phyloP scores from a whole-genome alignment of 2,797 vertebrate genomes.

The Ptychadena robeensis region DNA sequence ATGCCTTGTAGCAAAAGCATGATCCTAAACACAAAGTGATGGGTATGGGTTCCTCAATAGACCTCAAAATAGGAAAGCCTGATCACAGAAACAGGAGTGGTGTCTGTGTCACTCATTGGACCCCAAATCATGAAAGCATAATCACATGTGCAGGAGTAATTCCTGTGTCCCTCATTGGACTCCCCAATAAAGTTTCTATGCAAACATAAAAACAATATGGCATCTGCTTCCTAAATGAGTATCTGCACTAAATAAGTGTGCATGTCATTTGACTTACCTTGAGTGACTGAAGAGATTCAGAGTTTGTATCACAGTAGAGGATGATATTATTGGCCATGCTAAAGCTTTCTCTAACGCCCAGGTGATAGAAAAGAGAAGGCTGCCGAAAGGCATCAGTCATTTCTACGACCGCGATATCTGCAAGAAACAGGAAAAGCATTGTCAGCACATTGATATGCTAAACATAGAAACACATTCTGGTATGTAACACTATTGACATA shows the following conservation, averaged over 20 bases:
- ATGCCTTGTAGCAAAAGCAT: no score
- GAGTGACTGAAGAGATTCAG: conserved; percentile 90
- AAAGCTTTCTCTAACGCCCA: conserved; percentile 97
- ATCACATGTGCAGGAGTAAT: no score
- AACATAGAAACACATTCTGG: background rate
- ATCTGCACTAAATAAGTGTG: background rate
- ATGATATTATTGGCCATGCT: conserved; percentile 99
- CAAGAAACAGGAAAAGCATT: conserved; percentile 58
- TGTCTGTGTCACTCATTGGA: no score
- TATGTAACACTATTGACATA: background rate
- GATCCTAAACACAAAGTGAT: no score
- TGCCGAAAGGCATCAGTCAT: conserved; percentile 97
- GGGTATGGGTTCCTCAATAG: no score
- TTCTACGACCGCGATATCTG: conserved; percentile 97
- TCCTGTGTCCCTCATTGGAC: no score
- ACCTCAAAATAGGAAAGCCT: no score
- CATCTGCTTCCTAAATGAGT: background rate
- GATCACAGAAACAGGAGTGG: no score
- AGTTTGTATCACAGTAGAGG: conserved; percentile 94
- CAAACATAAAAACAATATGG: background rate
- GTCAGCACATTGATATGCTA: conserved; percentile 29
- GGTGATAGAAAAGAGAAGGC: conserved; percentile 95
- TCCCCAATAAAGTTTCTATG: no score
- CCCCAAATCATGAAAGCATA: no score
- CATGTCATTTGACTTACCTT: conserved; percentile 79